phyloP scores from a whole-genome alignment of 2,888 invertebrate genomes.

The Limnephilus marmoratus region DNA sequence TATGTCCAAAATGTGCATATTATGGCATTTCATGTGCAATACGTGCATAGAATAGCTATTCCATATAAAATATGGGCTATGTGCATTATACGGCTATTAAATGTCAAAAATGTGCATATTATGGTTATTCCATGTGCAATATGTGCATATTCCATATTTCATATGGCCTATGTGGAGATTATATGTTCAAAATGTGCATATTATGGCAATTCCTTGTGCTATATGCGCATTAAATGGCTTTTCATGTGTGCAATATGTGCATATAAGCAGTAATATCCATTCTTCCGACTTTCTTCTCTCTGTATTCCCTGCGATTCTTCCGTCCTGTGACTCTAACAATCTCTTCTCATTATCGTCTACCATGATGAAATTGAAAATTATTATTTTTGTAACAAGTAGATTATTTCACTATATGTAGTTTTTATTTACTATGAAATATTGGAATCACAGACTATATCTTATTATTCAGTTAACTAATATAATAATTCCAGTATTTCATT shows the following conservation, averaged over 20 bases:
- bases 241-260: not conserved
- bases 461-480: not conserved
- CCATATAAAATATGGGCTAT: too few species aligned
- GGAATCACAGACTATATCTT: not conserved
- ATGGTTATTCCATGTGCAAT: too few species aligned
- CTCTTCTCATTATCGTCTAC: not conserved
- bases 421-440: slow-evolving; percentile 4
- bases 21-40: not conserved
- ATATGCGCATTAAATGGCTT: not conserved
- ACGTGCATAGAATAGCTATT: too few species aligned
- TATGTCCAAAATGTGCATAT: not conserved
- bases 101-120: too few species aligned
- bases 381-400: not conserved
- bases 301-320: slow-evolving; percentile 11
- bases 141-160: not conserved
- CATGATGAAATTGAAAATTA: not conserved
- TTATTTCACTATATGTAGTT: not conserved
- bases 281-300: slow-evolving; percentile 7
- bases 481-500: slow-evolving; percentile 6
- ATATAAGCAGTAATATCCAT: not conserved
- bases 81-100: too few species aligned
- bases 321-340: slow-evolving; percentile 11
- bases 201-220: not conserved
- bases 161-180: not conserved
- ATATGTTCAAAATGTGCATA: not conserved